phyloP scores from a whole-genome alignment of 2,113 vertebrate species.

The Odocoileus hemionus region DNA sequence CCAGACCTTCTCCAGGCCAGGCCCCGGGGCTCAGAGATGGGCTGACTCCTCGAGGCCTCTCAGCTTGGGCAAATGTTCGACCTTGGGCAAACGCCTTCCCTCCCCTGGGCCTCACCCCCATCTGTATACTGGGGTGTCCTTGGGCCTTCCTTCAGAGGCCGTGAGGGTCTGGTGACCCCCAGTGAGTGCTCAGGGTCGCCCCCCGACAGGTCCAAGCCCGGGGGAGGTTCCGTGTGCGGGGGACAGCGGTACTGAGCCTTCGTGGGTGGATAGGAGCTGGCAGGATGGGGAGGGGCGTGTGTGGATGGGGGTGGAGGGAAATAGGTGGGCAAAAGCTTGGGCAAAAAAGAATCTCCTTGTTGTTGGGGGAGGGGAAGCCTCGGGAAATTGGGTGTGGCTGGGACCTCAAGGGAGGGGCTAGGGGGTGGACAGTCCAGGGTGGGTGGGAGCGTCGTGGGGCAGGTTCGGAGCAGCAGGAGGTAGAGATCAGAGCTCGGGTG shows the following conservation, averaged over 20 bases:
- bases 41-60: neutral
- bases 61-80: neutral
- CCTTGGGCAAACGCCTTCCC: neutral
- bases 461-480: neutral
- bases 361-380: neutral
- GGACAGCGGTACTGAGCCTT: neutral
- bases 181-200: neutral
- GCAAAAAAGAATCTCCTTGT: too few relatives aligned
- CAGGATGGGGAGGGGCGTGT: rapidly evolving
- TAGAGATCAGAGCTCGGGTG: rapidly evolving
- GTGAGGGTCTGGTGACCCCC: neutral
- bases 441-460: rapidly evolving
- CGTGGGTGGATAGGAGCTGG: rapidly evolving
- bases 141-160: neutral
- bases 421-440: neutral
- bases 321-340: neutral
- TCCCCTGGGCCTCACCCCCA: neutral
- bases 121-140: neutral
- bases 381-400: neutral
- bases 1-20: rapidly evolving
- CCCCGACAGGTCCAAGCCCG: neutral
- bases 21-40: neutral
- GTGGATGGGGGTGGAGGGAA: neutral
- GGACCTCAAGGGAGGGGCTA: too few relatives aligned
- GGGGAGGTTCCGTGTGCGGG: neutral